Evolutionary conservation across 2,113 vertebrate genomes (phyloP).

Genomic region (Machaerirhynchus nigripectus): DNA sequence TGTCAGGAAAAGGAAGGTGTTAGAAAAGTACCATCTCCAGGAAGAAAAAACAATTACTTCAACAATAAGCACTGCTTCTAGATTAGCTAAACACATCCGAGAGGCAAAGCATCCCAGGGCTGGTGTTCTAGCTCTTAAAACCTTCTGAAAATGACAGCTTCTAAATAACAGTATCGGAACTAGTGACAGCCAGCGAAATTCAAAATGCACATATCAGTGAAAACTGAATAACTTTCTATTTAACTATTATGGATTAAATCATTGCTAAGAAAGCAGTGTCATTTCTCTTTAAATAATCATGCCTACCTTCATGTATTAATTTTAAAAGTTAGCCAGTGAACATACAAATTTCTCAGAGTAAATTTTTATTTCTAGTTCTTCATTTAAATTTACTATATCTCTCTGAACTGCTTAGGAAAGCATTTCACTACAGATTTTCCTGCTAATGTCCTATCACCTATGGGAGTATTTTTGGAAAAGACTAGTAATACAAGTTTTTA

Average conservation of each 20-base stretch:
- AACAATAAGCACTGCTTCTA: background rate
- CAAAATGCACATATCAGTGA: background rate
- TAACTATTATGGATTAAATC: background rate
- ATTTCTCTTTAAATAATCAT: background rate
- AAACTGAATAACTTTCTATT: background rate
- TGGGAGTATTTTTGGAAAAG: background rate
- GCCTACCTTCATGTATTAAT: background rate
- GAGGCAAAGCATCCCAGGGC: background rate
- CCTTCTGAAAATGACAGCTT: background rate
- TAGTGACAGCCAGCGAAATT: background rate
- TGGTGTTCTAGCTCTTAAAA: background rate
- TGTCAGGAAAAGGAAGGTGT: conserved; percentile 47
- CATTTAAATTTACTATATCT: background rate
- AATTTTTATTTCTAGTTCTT: background rate
- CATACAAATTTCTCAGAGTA: background rate
- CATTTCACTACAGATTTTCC: background rate
- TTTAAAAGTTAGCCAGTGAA: background rate
- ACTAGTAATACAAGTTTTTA: background rate
- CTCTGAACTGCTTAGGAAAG: background rate
- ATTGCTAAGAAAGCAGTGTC: background rate
- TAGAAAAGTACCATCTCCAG: background rate
- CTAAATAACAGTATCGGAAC: background rate
- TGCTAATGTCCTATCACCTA: background rate
- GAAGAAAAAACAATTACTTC: background rate
- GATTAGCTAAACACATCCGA: background rate